A percentile compares a stretch with the other conserved stretches of the same genome.
These are phyloP conservation scores for Odontocerum albicorne DNA, from an alignment of 2,888 invertebrate genomes.

Conservation along the genomic window DNA sequence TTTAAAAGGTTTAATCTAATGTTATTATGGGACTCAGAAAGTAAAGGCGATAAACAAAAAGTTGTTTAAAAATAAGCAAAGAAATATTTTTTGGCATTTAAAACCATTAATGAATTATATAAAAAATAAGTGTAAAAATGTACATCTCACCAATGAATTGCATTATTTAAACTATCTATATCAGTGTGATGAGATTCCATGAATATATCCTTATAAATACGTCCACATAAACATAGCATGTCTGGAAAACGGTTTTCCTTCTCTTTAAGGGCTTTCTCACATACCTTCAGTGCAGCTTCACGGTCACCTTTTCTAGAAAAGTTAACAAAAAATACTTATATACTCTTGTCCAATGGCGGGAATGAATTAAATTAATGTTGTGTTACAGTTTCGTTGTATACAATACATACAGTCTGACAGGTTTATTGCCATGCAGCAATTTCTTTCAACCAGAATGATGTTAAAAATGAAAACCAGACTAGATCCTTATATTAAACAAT, in stretches of 20 bases:
- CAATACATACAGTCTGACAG: too few relatives aligned
- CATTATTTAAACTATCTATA: slow-evolving; percentile 82
- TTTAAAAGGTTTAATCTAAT: too few relatives aligned
- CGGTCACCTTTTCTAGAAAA: slow-evolving; percentile 82
- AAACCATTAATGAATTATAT: background rate
- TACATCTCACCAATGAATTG: slow-evolving; percentile 86
- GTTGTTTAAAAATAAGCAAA: background rate
- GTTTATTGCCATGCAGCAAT: too few relatives aligned
- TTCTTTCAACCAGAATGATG: too few relatives aligned
- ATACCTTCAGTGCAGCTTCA: slow-evolving; percentile 89
- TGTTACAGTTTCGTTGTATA: too few relatives aligned
- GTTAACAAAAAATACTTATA: background rate
- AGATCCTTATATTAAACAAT: too few relatives aligned
- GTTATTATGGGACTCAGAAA: too few relatives aligned
- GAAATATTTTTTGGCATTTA: background rate
- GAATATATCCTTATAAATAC: slow-evolving; percentile 97
- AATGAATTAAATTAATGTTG: too few relatives aligned
- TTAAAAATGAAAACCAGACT: too few relatives aligned
- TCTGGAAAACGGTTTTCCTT: slow-evolving; percentile 96
- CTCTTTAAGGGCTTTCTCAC: slow-evolving; percentile 86
- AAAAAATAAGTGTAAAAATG: background rate
- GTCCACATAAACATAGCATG: slow-evolving; percentile 95
- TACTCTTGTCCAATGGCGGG: background rate
- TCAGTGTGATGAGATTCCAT: slow-evolving; percentile 94
- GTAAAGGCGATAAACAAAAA: too few relatives aligned